Evolutionary conservation across 2,113 vertebrate species (phyloP), one percentile per base, ranked within the genome.

Genomic region (Pleuronectes platessa): DNA sequence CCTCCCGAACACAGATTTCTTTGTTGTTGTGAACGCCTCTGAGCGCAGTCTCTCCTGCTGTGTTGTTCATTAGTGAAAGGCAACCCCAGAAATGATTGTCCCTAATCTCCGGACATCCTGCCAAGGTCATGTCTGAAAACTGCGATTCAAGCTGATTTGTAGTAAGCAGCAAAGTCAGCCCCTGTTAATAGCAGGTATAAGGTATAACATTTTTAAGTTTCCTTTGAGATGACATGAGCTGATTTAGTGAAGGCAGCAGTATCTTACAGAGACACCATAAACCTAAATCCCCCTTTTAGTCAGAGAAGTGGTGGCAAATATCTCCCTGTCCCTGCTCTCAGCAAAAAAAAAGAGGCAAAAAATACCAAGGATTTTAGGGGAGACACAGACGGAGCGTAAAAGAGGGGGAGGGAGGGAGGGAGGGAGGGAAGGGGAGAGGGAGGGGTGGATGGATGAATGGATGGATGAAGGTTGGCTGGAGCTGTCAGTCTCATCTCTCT

Each of bases 401-500:
- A 74, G 67, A 69, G 58, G 54, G 35, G 24, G 59, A 66, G 4
- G 3, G 42, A 37, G 56, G 13, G 31, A 18, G n/a, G 24, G 59
- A 66, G 5, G 3, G 42, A 37, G 56, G 13, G 31, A 18, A 18
- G 31, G 65, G 59, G 37, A 54, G 40, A 18, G n/a, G 40, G 65
- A 61, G 37, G 54, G 90, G 79, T 88, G 87, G 81, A 89, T 82
- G 89, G 62, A 61, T 45, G 56, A 61, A 85, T 85, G 91, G 83
- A 84, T 89, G 88, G 81, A 91, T 84, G 88, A 80, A 86, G 84
- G 71, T 73, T 82, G 89, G 86, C 88, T 86, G 74, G 76, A 84
- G 81, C 82, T 91, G 92, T 93, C 92, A 92, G 82, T 88, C 90
- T 88, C 90, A 92, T 92, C 87, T 83, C 89, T 92, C 88, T 89